A percentile compares a stretch with the other conserved stretches of the same genome.
Conservation (phyloP, 1,140 invertebrate genomes). For the Lordiphosa clarofinis region DNA sequence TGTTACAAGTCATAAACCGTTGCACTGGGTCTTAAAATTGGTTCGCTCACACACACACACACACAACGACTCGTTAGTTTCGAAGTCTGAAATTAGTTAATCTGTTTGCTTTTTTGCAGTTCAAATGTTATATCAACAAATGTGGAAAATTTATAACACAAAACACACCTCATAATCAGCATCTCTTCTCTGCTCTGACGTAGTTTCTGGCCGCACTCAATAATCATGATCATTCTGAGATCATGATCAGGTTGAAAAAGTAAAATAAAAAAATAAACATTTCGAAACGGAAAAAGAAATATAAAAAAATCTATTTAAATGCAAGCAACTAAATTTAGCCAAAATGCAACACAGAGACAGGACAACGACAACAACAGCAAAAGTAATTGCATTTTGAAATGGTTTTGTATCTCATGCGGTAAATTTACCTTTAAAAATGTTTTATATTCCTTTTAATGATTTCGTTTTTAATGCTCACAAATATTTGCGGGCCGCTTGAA, state of each 20-base stretch:
- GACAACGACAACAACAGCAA: conserved; percentile 21
- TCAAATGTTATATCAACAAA: conserved; percentile 13
- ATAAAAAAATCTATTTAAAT: conserved; percentile 28
- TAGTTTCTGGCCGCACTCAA: conserved; percentile 21
- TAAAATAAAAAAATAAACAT: conserved; percentile 29
- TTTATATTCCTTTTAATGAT: conserved; percentile 32
- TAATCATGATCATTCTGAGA: conserved; percentile 28
- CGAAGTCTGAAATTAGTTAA: conserved; percentile 5
- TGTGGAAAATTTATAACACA: conserved; percentile 12
- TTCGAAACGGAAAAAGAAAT: conserved; percentile 12
- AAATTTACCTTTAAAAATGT: conserved; percentile 72
- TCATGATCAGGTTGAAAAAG: conserved; percentile 17
- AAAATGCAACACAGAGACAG: conserved; percentile 24
- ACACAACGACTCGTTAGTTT: conserved; percentile 2
- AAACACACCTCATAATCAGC: conserved; percentile 36
- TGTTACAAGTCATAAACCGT: no score
- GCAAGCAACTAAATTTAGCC: conserved; percentile 37
- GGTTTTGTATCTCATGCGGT: conserved; percentile 37
- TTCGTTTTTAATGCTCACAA: conserved; percentile 40
- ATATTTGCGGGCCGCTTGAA: conserved; percentile 19
- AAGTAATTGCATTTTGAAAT: conserved; percentile 66
- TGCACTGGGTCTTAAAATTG: no score
- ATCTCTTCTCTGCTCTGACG: conserved; percentile 20
- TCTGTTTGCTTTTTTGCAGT: conserved; percentile 3
- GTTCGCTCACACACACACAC: not conserved